Evolutionary conservation across 1,140 invertebrate species (phyloP).

Genomic region (Tetramorium simillimum): DNA sequence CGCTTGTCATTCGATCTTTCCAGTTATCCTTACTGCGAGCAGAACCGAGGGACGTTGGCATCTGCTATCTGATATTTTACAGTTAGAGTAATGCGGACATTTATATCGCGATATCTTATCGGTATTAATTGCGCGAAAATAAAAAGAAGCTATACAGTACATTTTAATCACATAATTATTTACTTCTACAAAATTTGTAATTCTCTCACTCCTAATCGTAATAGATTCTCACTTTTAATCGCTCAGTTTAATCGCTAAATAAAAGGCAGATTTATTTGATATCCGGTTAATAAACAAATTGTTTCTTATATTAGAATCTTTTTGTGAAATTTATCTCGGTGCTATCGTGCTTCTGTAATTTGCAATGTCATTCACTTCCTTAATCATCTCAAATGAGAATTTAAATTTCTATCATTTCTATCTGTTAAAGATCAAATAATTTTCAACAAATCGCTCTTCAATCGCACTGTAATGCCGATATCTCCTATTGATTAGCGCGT

Average conservation of each 20-base stretch:
- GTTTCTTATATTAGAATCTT: not conserved
- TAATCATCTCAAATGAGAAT: not conserved
- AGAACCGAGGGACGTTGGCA: not conserved
- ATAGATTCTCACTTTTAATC: not conserved
- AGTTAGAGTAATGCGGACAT: not conserved
- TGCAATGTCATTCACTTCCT: not conserved
- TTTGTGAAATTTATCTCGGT: not conserved
- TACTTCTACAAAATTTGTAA: not conserved
- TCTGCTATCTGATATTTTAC: conserved; percentile 10
- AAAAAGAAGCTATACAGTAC: not conserved
- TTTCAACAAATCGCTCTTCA: not conserved
- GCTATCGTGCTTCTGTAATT: not conserved
- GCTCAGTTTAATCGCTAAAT: not conserved
- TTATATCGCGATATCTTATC: not conserved
- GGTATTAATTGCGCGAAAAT: not conserved
- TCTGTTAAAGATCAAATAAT: not conserved
- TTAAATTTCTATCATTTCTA: not conserved
- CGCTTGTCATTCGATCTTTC: conserved; percentile 23
- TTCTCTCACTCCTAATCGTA: not conserved
- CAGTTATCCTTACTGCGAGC: not conserved
- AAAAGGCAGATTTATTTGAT: not conserved
- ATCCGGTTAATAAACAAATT: not conserved
- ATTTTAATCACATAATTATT: not conserved
- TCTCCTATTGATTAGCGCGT: not conserved
- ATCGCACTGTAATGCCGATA: not conserved